A percentile compares a stretch with the other conserved stretches of the same genome.
Evolutionary conservation across 1,140 invertebrate genomes (phyloP).

Genomic region (Gonatopus flavifemur): DNA sequence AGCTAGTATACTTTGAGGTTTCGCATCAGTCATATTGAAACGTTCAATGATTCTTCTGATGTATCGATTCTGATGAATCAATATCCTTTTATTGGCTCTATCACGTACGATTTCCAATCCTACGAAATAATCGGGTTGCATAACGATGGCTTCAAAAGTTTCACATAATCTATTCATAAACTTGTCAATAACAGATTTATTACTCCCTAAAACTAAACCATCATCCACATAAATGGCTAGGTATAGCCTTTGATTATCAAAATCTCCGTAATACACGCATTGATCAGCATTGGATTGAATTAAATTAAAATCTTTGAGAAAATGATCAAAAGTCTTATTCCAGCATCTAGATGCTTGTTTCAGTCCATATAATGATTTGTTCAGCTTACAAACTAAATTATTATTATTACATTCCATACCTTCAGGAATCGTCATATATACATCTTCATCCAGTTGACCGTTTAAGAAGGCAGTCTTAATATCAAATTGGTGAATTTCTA

Average conservation of each 20-base stretch:
- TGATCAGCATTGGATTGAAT: slow-evolving; percentile 27
- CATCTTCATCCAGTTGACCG: neutral
- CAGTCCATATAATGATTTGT: slow-evolving; percentile 43
- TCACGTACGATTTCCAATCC: too few relatives aligned
- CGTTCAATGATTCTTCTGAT: slow-evolving; percentile 29
- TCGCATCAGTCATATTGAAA: slow-evolving; percentile 36
- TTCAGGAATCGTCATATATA: neutral
- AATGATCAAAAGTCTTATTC: slow-evolving; percentile 32
- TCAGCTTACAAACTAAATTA: slow-evolving; percentile 31
- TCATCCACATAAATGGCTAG: slow-evolving; percentile 8
- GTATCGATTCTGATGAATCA: slow-evolving; percentile 32
- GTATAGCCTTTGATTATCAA: neutral
- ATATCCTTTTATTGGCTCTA: slow-evolving; percentile 15
- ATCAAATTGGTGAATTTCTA: slow-evolving; percentile 1
- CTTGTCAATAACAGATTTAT: too few relatives aligned
- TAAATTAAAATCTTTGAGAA: slow-evolving; percentile 29
- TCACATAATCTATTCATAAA: too few relatives aligned
- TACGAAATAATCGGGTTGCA: too few relatives aligned
- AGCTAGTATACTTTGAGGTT: slow-evolving; percentile 27
- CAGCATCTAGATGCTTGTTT: slow-evolving; percentile 38
- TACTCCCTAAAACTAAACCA: slow-evolving; percentile 26
- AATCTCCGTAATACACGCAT: slow-evolving; percentile 36
- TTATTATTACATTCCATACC: neutral
- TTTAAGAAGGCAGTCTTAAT: neutral
- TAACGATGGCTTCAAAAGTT: too few relatives aligned